phyloP scores from a whole-genome alignment of 2,888 invertebrate species.

The Suillia variegata region DNA sequence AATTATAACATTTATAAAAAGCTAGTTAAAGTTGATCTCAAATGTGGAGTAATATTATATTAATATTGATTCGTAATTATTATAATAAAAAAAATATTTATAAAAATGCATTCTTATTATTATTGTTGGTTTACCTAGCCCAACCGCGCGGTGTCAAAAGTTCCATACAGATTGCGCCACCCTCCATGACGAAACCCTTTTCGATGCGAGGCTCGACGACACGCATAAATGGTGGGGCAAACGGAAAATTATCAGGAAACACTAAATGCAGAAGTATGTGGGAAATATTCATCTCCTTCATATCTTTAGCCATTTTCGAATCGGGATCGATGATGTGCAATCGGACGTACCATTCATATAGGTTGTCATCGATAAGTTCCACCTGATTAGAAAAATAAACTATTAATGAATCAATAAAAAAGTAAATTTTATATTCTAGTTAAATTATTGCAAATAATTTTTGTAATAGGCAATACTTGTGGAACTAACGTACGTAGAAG shows the following conservation, averaged over 20 bases:
- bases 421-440: neutral
- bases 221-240: constrained; percentile 84
- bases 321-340: constrained; percentile 82
- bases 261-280: constrained; percentile 79
- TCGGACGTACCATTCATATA: constrained; percentile 87
- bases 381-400: constrained; percentile 63
- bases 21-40: too few species aligned
- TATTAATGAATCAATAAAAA: neutral
- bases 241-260: constrained; percentile 89
- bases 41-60: too few species aligned
- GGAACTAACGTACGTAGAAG: too few species aligned
- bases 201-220: constrained; percentile 81
- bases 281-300: constrained; percentile 76
- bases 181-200: constrained; percentile 89
- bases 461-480: too few species aligned
- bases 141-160: constrained; percentile 83
- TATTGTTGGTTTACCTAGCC: constrained; percentile 89
- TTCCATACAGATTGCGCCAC: constrained; percentile 90
- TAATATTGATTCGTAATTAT: too few species aligned
- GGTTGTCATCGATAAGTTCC: constrained; percentile 83
- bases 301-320: constrained; percentile 80
- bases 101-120: too few species aligned
- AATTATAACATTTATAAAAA: too few species aligned
- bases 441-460: too few species aligned
- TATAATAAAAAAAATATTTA: too few species aligned